Conservation (phyloP, 2,888 invertebrate species). For the Syrphus vitripennis region DNA sequence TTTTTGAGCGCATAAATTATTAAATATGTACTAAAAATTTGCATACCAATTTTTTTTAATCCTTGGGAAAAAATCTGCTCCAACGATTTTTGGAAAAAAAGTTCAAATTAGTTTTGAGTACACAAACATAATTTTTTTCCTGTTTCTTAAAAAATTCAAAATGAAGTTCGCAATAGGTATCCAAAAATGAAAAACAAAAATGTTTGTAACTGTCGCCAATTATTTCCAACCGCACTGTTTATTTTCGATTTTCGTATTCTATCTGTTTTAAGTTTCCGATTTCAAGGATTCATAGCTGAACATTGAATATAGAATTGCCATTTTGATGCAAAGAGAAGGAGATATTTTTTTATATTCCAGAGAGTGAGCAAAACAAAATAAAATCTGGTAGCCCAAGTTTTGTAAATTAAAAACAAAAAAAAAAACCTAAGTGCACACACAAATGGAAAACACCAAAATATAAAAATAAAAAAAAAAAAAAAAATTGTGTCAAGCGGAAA, state of each 20-base stretch:
- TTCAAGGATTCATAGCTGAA: constrained; percentile 56
- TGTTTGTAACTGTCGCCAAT: background rate
- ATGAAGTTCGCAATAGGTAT: too few species aligned
- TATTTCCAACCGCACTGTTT: background rate
- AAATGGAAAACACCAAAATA: background rate
- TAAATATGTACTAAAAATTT: too few species aligned
- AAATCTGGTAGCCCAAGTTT: constrained; percentile 29
- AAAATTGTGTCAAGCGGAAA: constrained; percentile 20
- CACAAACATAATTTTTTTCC: too few species aligned
- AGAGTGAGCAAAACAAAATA: constrained; percentile 52
- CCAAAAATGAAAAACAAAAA: background rate
- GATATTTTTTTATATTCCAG: constrained; percentile 39
- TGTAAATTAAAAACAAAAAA: background rate
- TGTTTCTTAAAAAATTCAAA: too few species aligned
- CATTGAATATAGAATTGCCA: constrained; percentile 57
- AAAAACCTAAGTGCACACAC: background rate
- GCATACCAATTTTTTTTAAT: too few species aligned
- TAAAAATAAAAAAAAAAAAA: background rate
- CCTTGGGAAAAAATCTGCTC: too few species aligned
- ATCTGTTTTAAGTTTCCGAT: constrained; percentile 23
- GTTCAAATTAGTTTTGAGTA: too few species aligned
- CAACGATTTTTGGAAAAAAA: too few species aligned
- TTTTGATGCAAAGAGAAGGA: constrained; percentile 49
- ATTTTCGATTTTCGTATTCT: background rate
- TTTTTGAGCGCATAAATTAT: too few species aligned